A percentile compares a stretch with the other conserved stretches of the same genome.
Conservation (phyloP, 1,140 invertebrate species). For the Ceratina australensis region DNA sequence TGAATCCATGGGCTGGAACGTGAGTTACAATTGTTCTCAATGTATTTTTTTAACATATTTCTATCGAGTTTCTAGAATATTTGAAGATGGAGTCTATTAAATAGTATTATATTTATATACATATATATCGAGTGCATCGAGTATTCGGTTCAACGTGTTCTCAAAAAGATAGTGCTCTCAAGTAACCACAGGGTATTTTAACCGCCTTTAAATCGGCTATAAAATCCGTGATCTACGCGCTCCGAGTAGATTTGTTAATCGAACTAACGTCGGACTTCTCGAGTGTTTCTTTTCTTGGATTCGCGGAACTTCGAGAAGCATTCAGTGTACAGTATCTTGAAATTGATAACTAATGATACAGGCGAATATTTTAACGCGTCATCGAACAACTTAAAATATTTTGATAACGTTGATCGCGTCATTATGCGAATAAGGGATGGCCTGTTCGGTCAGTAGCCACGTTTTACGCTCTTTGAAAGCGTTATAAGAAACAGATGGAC, state of each 20-base stretch:
- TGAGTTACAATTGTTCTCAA: conserved; percentile 78
- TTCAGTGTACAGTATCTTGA: not conserved
- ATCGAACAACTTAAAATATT: conserved; percentile 44
- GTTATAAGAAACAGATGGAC: conserved; percentile 44
- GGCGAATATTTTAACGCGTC: conserved; percentile 26
- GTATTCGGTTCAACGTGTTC: not conserved
- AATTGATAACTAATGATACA: conserved; percentile 32
- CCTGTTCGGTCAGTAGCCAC: conserved; percentile 33
- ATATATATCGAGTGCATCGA: too few species aligned
- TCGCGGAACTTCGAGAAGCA: not conserved
- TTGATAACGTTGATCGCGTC: conserved; percentile 34
- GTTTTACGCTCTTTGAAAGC: not conserved
- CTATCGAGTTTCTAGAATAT: not conserved
- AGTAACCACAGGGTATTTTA: not conserved
- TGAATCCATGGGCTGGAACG: conserved; percentile 85
- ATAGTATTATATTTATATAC: too few species aligned
- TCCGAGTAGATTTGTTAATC: too few species aligned
- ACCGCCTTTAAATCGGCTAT: not conserved
- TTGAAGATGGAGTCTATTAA: too few species aligned
- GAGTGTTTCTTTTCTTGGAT: conserved; percentile 38
- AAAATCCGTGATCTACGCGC: not conserved
- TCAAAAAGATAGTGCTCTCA: not conserved
- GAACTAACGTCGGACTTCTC: not conserved
- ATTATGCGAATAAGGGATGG: conserved; percentile 36
- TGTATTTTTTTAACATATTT: not conserved